A percentile compares a stretch with the other conserved stretches of the same genome.
These are phyloP conservation scores for Grammomys surdaster DNA, from an alignment of 2,113 vertebrate genomes.

Conservation along the genomic window DNA sequence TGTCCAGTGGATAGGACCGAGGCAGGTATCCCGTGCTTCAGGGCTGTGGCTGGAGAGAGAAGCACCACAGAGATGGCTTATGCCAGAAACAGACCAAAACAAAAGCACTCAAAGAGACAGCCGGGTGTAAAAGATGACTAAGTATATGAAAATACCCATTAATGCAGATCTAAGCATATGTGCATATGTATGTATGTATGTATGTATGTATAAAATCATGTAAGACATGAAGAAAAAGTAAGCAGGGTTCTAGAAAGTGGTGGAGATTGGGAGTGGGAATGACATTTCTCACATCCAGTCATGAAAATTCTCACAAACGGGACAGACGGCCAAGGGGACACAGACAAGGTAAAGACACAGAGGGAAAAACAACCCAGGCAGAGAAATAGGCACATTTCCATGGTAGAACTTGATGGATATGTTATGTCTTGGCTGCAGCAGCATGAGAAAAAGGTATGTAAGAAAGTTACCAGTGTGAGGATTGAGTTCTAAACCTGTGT, in stretches of 20 bases:
- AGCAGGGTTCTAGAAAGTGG: not conserved
- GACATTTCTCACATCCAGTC: not conserved
- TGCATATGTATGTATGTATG: too few species aligned
- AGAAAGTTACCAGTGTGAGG: accelerated
- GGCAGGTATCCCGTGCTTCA: not conserved
- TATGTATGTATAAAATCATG: not conserved
- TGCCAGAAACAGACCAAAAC: not conserved
- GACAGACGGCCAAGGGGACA: not conserved
- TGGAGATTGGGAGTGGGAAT: too few species aligned
- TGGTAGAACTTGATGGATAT: not conserved
- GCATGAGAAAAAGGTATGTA: not conserved
- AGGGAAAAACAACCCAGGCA: not conserved
- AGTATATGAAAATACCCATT: not conserved
- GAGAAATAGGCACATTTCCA: not conserved
- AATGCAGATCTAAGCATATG: not conserved
- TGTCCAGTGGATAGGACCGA: not conserved
- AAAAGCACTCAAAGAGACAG: not conserved
- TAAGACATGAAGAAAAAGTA: not conserved
- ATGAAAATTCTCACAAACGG: not conserved
- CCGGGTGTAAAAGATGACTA: not conserved
- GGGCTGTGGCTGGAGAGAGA: accelerated
- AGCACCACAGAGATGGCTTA: not conserved
- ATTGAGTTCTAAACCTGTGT: not conserved
- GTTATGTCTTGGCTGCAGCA: not conserved
- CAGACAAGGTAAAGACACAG: not conserved